phyloP scores from a whole-genome alignment of 2,888 invertebrate genomes.

The Megamerina dolium region DNA sequence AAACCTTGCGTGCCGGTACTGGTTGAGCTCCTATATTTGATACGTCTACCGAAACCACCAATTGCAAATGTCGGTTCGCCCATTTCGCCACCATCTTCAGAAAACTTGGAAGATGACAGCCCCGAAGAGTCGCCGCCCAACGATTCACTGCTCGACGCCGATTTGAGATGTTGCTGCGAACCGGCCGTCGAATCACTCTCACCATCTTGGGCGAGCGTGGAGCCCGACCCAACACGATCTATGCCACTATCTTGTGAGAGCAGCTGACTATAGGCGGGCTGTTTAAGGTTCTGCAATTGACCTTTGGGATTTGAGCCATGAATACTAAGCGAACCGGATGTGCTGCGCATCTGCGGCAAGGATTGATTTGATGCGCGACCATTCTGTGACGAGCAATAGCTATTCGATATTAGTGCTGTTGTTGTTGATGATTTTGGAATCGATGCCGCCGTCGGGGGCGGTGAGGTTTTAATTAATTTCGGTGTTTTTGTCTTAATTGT shows the following conservation, averaged over 20 bases:
- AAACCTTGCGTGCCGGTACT: conserved; percentile 36
- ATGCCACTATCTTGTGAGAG: conserved; percentile 49
- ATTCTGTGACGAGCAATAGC: neutral
- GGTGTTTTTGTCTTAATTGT: conserved; percentile 21
- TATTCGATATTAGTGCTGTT: neutral
- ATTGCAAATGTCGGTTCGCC: conserved; percentile 20
- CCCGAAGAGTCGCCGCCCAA: conserved; percentile 35
- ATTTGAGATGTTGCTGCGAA: conserved; percentile 24
- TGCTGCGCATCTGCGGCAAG: conserved; percentile 35
- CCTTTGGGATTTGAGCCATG: conserved; percentile 33
- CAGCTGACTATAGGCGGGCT: conserved; percentile 27
- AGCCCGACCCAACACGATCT: conserved; percentile 32
- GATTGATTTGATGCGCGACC: conserved; percentile 22
- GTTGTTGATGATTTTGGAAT: conserved; percentile 12
- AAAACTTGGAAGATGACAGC: conserved; percentile 24
- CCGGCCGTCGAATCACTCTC: conserved; percentile 19
- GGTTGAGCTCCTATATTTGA: conserved; percentile 37
- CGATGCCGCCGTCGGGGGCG: conserved; percentile 10
- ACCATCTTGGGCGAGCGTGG: conserved; percentile 4
- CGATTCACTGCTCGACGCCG: conserved; percentile 40
- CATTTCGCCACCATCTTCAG: conserved; percentile 25
- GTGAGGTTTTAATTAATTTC: conserved; percentile 10
- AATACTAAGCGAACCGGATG: conserved; percentile 38
- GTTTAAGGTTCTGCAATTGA: conserved; percentile 29
- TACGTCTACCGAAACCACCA: conserved; percentile 24